Base-by-base conservation (phyloP, 2,797 vertebrate species). In the Pseudomugil gertrudae region DNA sequence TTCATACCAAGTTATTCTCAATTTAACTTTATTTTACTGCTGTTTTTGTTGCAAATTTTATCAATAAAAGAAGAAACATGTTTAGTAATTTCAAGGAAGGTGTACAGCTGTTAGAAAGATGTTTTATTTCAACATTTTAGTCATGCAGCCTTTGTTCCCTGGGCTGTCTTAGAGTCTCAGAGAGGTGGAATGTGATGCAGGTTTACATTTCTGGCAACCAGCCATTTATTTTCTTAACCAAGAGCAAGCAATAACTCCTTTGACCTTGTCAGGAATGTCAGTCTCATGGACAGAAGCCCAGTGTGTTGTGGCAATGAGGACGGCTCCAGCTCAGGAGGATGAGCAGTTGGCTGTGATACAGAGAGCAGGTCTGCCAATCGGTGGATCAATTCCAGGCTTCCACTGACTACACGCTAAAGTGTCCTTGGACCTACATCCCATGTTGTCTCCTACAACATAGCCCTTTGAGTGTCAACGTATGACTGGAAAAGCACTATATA, bases 201-300 rank as follows among this genome's bases (percentile, higher is more conserved):
- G 47, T 68, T 56, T 60, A 47, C 48, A 71, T 77, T 50, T 66
- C 64, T 84, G 83, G 84, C 70, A 86, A 69, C 51, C 47, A 70
- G 62, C 68, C 52, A 58, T 54, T 69, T 4, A 3, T 76, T 81
- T 73, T 63, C 38, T 61, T 78, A 51, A 72, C 69, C 9, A 17
- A 24, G 29, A 78, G 60, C 54, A 51, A 70, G 71, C 36, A 80
- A 56, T 69, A 72, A 73, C n/a, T 66, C 66, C 33, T 57, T 62
- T 72, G 45, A 72, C 69, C 72, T 82, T 83, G 74, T 72, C 69
- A 51, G 66, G 77, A 89, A 86, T 76, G 76, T 73, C 78, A 78
- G 21, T 54, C 19, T 45, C 69, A 51, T 26, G 64, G 52, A 56
- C 50, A 57, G 56, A 84, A 57, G 66, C 50, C 30, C 56, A 68